A percentile compares a stretch with the other conserved stretches of the same genome.
phyloP scores from a whole-genome alignment of 1,140 invertebrate species.

The Drosophila carrolli region DNA sequence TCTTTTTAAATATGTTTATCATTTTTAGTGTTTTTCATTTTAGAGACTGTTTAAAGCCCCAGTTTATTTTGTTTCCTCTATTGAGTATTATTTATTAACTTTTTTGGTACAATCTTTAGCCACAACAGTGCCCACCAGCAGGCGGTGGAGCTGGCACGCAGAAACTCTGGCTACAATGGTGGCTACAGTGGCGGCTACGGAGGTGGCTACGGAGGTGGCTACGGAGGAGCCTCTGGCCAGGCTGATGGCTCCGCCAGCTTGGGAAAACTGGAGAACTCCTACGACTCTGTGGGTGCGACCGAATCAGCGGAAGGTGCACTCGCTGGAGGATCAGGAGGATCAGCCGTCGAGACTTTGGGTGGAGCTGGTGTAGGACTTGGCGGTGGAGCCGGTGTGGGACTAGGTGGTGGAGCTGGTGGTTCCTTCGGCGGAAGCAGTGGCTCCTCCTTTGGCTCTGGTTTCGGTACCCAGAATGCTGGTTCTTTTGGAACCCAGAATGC shows the following conservation, averaged over 20 bases:
- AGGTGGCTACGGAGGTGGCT: conserved; percentile 16
- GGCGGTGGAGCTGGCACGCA: conserved; percentile 68
- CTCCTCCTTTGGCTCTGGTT: conserved; percentile 17
- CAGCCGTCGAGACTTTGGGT: conserved; percentile 8
- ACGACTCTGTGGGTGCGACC: conserved; percentile 63
- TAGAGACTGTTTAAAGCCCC: not conserved
- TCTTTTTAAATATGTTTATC: not conserved
- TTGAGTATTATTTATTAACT: not conserved
- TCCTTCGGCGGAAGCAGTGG: conserved; percentile 13
- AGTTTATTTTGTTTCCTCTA: not conserved
- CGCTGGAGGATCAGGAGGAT: conserved; percentile 16
- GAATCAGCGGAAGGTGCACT: conserved; percentile 35
- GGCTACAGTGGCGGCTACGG: conserved; percentile 13
- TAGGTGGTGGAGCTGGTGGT: conserved; percentile 3
- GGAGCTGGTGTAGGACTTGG: conserved; percentile 8
- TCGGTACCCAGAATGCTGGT: conserved; percentile 15
- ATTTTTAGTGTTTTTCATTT: not conserved
- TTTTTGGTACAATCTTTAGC: conserved; percentile 17
- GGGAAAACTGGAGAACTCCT: conserved; percentile 69
- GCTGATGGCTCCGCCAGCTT: conserved; percentile 24
- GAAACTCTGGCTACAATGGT: conserved; percentile 36
- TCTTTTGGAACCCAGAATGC: not conserved
- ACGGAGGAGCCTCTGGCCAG: conserved; percentile 15
- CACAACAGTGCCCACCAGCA: conserved; percentile 70
- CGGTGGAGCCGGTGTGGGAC: not conserved